Evolutionary conservation across 2,888 invertebrate species (phyloP), one percentile per base, ranked within the genome.

Genomic region (Incurvaria masculella): DNA sequence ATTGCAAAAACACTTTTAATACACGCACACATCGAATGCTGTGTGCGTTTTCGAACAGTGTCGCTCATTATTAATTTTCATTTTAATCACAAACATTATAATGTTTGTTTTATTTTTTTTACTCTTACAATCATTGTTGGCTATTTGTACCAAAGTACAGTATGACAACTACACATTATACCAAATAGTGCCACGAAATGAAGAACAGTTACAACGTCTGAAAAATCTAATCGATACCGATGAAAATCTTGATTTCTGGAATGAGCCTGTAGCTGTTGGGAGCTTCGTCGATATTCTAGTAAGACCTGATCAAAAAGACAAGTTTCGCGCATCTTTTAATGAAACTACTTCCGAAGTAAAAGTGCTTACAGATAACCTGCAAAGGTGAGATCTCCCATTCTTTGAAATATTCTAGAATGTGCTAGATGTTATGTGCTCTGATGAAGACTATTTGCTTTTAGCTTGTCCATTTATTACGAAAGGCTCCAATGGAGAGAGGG

Each of bases 91-190:
- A 21, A 11, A 27, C 27, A 27, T 26, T n/a, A 17, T 44, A 4
- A 17, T 44, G 16, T 4, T 44, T 18, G 17, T 19, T 21, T 21
- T 44, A 33, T 27, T 27, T 18, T 4, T 45, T 20, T 20, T 33
- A 17, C 4, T 19, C 17, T 33, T 45, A 18, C 17, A 38, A 38
- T 6, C 27, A n/a, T 46, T 47, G 39, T 19, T 52, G 3, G 39
- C 42, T 42, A 48, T 41, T n/a, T 60, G 53, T 23, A 52, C 49
- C 44, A 52, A 53, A 39, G 47, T 55, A 21, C 49, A 49, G 8
- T 55, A 51, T 21, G 59, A 70, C 23, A 64, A 70, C 42, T 74
- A 73, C 57, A 62, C 67, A 50, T 69, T 78, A 23, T 70, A 64
- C 49, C 59, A 71, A 46, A 55, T 76, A 1, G 55, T 57, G 1